Evolutionary conservation across 92 coral and sea anemone species (phyloP), one percentile per base, ranked within the genome.

Genomic region (Palythoa caribaeorum): DNA sequence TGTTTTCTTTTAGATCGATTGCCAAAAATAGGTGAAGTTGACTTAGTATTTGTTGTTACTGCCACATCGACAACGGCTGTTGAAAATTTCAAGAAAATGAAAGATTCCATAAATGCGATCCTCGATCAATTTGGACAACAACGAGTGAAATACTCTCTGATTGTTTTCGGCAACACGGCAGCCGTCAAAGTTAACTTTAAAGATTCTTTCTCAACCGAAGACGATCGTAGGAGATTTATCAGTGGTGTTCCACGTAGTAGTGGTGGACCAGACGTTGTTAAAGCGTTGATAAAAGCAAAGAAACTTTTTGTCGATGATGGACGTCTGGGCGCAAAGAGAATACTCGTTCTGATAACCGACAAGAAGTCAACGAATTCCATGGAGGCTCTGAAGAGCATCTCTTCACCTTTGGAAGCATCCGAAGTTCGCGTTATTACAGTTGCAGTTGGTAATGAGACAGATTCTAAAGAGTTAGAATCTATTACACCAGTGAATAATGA

Each of bases 151-250:
- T 96, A 94, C 79, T 93, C 94, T n/a, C 72, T 94, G 37, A 78
- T 96, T 50, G 89, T 94, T 37, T 93, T 95, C 87, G 98, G 96
- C 15, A 88, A 74, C 48, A 87, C 79, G 38, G 90, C 93, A 28
- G 85, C 90, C 13, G 90, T 94, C 5, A 91, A 87, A 36, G 80
- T 95, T 16, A 80, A 84, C 74, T 92, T 96, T 94, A 89, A 91
- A 11, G 92, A 90, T 50, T 51, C 87, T 36, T 93, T 91, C 83
- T 91, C 94, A 4, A 95, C 91, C 10, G 78, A 50, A 73, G 84
- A 68, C 38, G 84, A 80, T 9, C 77, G 87, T 35, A 72, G 60
- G 88, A 81, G 20, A n/a, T 65, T 66, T 21, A 47, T 81, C 40
- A 53, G 47, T 12, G 50, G 63, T 44, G 59, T 81, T 37, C 76